phyloP scores from a whole-genome alignment of 1,140 invertebrate genomes.

The Colletes latitarsis region DNA sequence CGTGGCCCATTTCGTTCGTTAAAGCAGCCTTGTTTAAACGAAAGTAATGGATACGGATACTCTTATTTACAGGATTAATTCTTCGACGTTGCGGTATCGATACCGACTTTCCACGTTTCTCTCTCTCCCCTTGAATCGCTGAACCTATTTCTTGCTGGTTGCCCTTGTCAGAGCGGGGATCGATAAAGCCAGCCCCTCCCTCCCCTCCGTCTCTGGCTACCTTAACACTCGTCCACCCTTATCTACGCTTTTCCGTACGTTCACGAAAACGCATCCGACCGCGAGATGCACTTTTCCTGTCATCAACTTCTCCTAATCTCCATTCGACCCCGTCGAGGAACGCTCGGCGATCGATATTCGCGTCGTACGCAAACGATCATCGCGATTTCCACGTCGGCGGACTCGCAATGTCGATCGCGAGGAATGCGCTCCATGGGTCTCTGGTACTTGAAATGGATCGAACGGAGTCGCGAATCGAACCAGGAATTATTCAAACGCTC shows the following conservation, averaged over 20 bases:
- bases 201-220: constrained; percentile 13
- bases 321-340: background rate
- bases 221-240: constrained; percentile 48
- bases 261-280: constrained; percentile 13
- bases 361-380: background rate
- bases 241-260: constrained; percentile 30
- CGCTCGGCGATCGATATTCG: background rate
- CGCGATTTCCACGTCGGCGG: background rate
- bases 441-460: background rate
- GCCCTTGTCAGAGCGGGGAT: constrained; percentile 72
- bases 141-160: constrained; percentile 72
- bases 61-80: constrained; percentile 22
- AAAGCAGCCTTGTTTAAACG: too few species aligned
- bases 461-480: background rate
- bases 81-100: background rate
- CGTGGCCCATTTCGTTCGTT: too few species aligned
- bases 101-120: background rate
- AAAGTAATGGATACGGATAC: too few species aligned
- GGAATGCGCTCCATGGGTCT: too few species aligned
- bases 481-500: background rate
- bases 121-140: background rate
- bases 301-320: background rate
- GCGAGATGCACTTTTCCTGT: constrained; percentile 21
- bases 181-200: constrained; percentile 69
- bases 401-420: too few species aligned